Evolutionary conservation across 2,113 vertebrate genomes (phyloP).

Genomic region (Phasianus colchicus): DNA sequence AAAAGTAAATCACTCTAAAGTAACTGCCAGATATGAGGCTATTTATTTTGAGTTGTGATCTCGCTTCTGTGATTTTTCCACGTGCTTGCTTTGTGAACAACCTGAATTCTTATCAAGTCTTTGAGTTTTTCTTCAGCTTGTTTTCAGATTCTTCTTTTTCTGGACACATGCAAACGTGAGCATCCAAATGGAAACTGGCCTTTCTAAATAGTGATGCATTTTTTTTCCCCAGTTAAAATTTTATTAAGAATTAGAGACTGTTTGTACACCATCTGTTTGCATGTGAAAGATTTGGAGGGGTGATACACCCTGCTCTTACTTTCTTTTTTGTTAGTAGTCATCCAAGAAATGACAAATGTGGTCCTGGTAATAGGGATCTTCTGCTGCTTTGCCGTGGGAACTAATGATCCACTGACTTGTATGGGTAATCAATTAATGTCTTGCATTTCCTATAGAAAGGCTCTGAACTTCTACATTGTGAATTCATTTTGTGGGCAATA

Average conservation of each 20-base stretch:
- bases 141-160: not conserved
- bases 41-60: not conserved
- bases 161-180: not conserved
- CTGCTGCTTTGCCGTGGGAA: not conserved
- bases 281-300: not conserved
- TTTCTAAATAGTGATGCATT: not conserved
- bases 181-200: not conserved
- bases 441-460: not conserved
- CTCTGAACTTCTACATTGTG: not conserved
- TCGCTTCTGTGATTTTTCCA: not conserved
- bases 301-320: fast-evolving
- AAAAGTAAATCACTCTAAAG: not conserved
- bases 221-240: not conserved
- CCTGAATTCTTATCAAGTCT: not conserved
- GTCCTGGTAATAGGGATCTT: not conserved
- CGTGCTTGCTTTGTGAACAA: not conserved
- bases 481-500: not conserved
- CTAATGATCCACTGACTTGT: not conserved
- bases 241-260: not conserved
- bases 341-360: not conserved
- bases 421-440: not conserved
- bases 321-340: not conserved
- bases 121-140: not conserved
- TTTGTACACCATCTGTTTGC: not conserved
- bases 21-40: not conserved